phyloP scores from a whole-genome alignment of 2,797 vertebrate genomes.

The Yasuhikotakia modesta region DNA sequence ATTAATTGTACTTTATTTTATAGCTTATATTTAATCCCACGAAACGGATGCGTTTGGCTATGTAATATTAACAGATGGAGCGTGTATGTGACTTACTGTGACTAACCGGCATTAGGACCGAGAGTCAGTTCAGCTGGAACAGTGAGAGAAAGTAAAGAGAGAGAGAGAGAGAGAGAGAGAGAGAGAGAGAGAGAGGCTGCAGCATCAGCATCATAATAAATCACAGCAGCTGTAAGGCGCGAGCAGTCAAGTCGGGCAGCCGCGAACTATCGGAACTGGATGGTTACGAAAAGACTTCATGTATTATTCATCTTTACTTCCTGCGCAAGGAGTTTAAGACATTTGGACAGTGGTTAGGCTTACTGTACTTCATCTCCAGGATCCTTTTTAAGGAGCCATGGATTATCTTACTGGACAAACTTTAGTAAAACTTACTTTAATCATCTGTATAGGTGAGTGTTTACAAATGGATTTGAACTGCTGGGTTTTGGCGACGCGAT shows the following conservation, averaged over 20 bases:
- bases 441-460: constrained; percentile 73
- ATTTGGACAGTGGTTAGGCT: constrained; percentile 32
- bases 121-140: too few species aligned
- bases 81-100: too few species aligned
- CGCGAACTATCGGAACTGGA: constrained; percentile 46
- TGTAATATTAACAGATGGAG: too few species aligned
- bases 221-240: constrained; percentile 22
- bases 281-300: constrained; percentile 22
- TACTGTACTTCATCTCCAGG: constrained; percentile 53
- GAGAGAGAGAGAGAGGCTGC: too few species aligned
- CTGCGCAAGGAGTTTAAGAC: constrained; percentile 58
- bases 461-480: not conserved
- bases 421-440: constrained; percentile 61
- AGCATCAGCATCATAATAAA: too few species aligned
- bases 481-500: not conserved
- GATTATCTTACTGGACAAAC: constrained; percentile 66
- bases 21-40: too few species aligned
- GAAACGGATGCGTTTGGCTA: too few species aligned
- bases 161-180: too few species aligned
- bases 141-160: too few species aligned
- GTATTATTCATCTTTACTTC: constrained; percentile 21
- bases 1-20: too few species aligned
- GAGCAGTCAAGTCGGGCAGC: constrained; percentile 61
- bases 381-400: constrained; percentile 69
- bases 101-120: too few species aligned